Conservation (phyloP, 2,888 invertebrate species). For the Palloptera scutellata region DNA sequence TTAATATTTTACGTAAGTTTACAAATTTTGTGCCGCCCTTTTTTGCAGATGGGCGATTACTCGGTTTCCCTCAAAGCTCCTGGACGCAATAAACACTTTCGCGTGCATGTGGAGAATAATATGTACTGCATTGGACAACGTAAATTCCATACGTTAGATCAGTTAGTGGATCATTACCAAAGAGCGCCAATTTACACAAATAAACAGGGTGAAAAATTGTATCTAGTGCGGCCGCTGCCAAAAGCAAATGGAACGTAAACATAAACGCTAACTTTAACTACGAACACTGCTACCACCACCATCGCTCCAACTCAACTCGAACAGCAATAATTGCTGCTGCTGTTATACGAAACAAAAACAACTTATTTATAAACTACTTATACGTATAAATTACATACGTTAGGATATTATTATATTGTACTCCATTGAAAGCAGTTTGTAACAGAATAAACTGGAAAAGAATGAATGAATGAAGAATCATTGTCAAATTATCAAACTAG, state of each 20-base stretch:
- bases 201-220: constrained; percentile 96
- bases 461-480: constrained; percentile 19
- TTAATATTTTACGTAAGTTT: neutral
- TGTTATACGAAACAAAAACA: constrained; percentile 16
- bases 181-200: constrained; percentile 98
- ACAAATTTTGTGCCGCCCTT: too few relatives aligned
- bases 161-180: constrained; percentile 98
- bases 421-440: constrained; percentile 14
- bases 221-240: constrained; percentile 92
- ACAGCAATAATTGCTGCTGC: constrained; percentile 11
- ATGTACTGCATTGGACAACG: constrained; percentile 98
- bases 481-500: constrained; percentile 37
- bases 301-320: constrained; percentile 10
- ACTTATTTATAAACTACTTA: neutral
- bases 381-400: constrained; percentile 13
- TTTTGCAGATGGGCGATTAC: constrained; percentile 91
- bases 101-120: constrained; percentile 93
- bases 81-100: constrained; percentile 98
- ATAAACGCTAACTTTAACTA: constrained; percentile 6
- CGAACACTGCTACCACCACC: constrained; percentile 23
- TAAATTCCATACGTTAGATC: constrained; percentile 94
- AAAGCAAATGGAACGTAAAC: constrained; percentile 67
- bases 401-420: constrained; percentile 17
- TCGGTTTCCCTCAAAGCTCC: constrained; percentile 98
- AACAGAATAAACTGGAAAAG: constrained; percentile 13